Percentiles rank a stretch among this genome's conserved stretches.
Evolutionary conservation across 53 echinoderm and acorn worm genomes (phyloP).

Genomic region (Temnopleurus reevesii): DNA sequence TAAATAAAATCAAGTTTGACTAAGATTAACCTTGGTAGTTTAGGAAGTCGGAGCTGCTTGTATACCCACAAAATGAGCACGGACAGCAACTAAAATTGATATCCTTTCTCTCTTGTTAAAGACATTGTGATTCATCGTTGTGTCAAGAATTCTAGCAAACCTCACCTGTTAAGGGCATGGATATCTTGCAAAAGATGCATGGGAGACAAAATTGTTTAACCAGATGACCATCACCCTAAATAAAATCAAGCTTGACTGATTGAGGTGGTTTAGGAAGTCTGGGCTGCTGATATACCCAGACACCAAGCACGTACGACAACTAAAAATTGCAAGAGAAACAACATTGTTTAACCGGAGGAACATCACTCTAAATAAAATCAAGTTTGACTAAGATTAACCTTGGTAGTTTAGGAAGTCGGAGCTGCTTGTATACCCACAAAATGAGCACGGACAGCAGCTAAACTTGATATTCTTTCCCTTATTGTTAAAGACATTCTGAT

Average conservation of each 20-base stretch:
- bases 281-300: too few relatives aligned
- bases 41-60: too few relatives aligned
- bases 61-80: too few relatives aligned
- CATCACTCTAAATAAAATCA: not conserved
- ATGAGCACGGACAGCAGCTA: too few relatives aligned
- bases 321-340: too few relatives aligned
- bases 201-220: not conserved
- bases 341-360: constrained; percentile 1
- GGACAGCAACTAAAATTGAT: too few relatives aligned
- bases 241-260: constrained; percentile 37
- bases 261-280: too few relatives aligned
- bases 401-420: too few relatives aligned
- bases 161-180: not conserved
- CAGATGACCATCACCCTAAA: not conserved
- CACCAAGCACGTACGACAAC: too few relatives aligned
- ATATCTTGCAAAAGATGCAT: not conserved
- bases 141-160: not conserved
- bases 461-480: too few relatives aligned
- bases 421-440: too few relatives aligned
- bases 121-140: not conserved
- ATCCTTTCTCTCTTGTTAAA: constrained; percentile 33
- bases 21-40: constrained; percentile 31
- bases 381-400: constrained; percentile 39
- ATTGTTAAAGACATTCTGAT: constrained; percentile 24
- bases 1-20: too few relatives aligned